A percentile compares a stretch with the other conserved stretches of the same genome.
phyloP scores from a whole-genome alignment of 2,113 vertebrate genomes.

The Notarius quadriscutis region DNA sequence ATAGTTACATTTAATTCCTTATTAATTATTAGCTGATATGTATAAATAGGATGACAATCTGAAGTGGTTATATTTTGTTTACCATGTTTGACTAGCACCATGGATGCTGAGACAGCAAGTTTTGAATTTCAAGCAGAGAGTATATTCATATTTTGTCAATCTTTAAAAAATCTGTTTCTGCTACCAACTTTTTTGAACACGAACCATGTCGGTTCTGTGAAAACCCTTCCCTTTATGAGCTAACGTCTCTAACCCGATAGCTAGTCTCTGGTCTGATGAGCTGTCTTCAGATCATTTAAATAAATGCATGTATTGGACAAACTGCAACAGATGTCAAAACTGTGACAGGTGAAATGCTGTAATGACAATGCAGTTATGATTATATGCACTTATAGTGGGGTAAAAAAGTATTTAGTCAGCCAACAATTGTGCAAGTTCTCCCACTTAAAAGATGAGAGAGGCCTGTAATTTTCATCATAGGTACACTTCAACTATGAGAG shows the following conservation, averaged over 20 bases:
- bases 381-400: neutral
- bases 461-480: too few species aligned
- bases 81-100: neutral
- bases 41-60: neutral
- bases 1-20: neutral
- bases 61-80: constrained; percentile 1
- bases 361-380: neutral
- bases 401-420: too few species aligned
- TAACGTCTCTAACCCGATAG: neutral
- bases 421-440: too few species aligned
- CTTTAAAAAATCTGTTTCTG: neutral
- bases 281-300: neutral
- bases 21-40: neutral
- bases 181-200: neutral
- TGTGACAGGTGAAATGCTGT: neutral
- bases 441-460: too few species aligned
- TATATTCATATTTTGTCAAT: neutral
- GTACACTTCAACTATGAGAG: too few species aligned
- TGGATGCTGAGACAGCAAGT: neutral
- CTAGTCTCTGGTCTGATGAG: neutral
- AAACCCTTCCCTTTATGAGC: neutral
- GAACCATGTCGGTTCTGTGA: neutral
- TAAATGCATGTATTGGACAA: neutral
- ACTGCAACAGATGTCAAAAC: neutral
- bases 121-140: neutral